A percentile compares a stretch with the other conserved stretches of the same genome.
These are phyloP conservation scores for Apodemia mormo DNA, from an alignment of 2,888 invertebrate species.

Conservation along the genomic window DNA sequence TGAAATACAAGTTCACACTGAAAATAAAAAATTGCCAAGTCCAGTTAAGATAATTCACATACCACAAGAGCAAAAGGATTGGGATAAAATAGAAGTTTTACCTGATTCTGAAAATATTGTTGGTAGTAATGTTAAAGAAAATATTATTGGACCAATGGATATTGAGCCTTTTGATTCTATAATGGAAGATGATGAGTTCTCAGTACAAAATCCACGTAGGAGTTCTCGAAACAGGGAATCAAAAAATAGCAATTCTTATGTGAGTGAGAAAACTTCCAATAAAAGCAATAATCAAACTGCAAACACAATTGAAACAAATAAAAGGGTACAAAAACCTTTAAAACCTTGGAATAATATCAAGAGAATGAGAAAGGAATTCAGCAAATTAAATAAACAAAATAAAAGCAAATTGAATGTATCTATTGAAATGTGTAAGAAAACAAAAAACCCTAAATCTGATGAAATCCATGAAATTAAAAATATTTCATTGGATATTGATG, in stretches of 20 bases:
- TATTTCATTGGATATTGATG: conserved; percentile 39
- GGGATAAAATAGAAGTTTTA: conserved; percentile 70
- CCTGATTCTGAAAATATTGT: conserved; percentile 50
- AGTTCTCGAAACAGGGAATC: conserved; percentile 61
- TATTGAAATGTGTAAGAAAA: conserved; percentile 69
- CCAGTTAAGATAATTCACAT: conserved; percentile 48
- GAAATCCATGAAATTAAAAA: conserved; percentile 24
- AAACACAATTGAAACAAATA: conserved; percentile 40
- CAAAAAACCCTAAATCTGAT: conserved; percentile 35
- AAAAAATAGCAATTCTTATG: conserved; percentile 43
- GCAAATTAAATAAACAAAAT: conserved; percentile 62
- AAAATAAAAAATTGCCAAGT: conserved; percentile 44
- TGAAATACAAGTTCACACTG: conserved; percentile 56
- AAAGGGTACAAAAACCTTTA: conserved; percentile 48
- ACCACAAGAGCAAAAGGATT: conserved; percentile 61
- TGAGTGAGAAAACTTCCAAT: conserved; percentile 41
- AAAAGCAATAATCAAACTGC: conserved; percentile 49
- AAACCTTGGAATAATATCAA: conserved; percentile 71
- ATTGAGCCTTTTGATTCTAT: conserved; percentile 50
- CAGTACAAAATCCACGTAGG: conserved; percentile 57
- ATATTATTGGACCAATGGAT: conserved; percentile 55
- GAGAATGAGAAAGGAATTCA: conserved; percentile 73
- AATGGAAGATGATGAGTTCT: conserved; percentile 55
- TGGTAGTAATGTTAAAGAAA: conserved; percentile 47
- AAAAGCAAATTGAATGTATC: conserved; percentile 72